A percentile compares a stretch with the other conserved stretches of the same genome.
phyloP scores from a whole-genome alignment of 2,113 vertebrate species.

The Dasypus novemcinctus region DNA sequence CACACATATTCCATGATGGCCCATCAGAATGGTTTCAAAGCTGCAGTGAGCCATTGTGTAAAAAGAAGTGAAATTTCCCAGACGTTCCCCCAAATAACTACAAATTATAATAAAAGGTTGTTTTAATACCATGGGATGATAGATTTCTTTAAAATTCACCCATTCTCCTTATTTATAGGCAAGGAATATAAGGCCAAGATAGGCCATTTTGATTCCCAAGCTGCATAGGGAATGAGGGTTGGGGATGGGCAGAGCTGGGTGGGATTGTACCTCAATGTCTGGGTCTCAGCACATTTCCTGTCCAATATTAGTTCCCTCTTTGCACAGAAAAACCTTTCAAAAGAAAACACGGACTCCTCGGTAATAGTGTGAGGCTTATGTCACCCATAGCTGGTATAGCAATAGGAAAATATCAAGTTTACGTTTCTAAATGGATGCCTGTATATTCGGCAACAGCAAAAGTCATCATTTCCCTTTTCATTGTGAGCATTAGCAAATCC shows the following conservation, averaged over 20 bases:
- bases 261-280: not conserved
- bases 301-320: not conserved
- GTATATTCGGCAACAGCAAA: not conserved
- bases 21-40: not conserved
- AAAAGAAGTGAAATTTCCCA: not conserved
- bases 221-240: too few relatives aligned
- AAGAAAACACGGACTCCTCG: not conserved
- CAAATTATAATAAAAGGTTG: not conserved
- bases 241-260: rapidly evolving
- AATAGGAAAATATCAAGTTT: not conserved
- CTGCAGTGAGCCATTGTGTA: not conserved
- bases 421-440: not conserved
- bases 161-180: not conserved
- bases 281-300: not conserved
- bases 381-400: not conserved
- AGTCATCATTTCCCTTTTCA: not conserved
- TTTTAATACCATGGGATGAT: not conserved
- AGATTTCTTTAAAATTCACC: not conserved
- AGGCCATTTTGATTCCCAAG: not conserved
- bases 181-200: not conserved
- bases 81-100: not conserved
- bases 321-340: not conserved
- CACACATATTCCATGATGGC: not conserved
- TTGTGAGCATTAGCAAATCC: not conserved
- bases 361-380: not conserved